Conservation (phyloP, 2,797 vertebrate species). For the Enteromius thamalakanensis region DNA sequence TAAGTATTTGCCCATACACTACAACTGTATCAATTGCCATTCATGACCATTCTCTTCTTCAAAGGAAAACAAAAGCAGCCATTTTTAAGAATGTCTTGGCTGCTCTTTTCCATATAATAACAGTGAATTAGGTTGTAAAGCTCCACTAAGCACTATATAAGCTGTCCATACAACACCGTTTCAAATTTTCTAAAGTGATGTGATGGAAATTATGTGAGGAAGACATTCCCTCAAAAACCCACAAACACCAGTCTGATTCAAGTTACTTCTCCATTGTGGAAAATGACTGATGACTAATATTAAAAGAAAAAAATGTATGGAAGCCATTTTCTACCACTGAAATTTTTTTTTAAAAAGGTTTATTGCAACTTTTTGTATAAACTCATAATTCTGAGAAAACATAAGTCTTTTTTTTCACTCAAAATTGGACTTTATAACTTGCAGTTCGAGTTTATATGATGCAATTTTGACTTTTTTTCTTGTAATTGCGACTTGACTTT, state of each 20-base stretch:
- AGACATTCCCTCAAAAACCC: background rate
- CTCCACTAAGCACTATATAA: background rate
- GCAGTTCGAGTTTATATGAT: too few relatives aligned
- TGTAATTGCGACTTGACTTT: too few relatives aligned
- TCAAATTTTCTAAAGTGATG: background rate
- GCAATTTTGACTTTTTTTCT: too few relatives aligned
- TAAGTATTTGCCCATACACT: background rate
- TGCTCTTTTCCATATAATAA: background rate
- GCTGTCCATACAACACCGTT: background rate
- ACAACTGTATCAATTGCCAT: too few relatives aligned
- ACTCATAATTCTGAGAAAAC: too few relatives aligned
- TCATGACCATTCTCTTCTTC: too few relatives aligned
- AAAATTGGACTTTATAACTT: too few relatives aligned
- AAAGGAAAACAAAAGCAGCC: background rate
- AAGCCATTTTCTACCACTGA: too few relatives aligned
- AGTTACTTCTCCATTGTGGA: background rate
- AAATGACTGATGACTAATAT: background rate
- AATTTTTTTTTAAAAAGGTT: too few relatives aligned
- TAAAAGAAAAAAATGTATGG: background rate
- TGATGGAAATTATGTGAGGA: background rate
- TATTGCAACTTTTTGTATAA: too few relatives aligned
- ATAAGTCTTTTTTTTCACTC: too few relatives aligned
- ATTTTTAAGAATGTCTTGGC: background rate
- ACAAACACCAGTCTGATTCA: background rate
- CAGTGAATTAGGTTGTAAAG: background rate